Conservation (phyloP, 2,888 invertebrate species). For the Mongoloraphidia duomilia region DNA sequence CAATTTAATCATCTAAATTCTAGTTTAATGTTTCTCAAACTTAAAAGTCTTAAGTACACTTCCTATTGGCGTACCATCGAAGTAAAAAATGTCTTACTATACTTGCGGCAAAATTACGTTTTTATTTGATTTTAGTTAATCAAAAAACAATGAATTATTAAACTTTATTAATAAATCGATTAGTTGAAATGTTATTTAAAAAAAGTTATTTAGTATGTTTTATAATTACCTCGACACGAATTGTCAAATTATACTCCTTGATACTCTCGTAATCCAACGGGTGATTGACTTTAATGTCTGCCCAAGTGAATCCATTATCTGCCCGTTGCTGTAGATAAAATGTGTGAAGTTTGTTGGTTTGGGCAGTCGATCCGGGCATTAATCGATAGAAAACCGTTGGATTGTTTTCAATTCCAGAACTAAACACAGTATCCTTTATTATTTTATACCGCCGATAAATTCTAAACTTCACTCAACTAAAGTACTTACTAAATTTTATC, state of each 20-base stretch:
- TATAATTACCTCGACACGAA: slow-evolving; percentile 78
- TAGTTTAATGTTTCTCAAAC: no score
- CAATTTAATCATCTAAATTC: no score
- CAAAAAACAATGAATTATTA: no score
- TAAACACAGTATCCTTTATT: slow-evolving; percentile 27
- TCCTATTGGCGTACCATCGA: no score
- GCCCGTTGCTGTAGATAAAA: slow-evolving; percentile 90
- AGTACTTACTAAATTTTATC: slow-evolving; percentile 5
- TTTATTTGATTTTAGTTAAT: no score
- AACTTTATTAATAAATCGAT: no score
- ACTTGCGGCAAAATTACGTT: no score
- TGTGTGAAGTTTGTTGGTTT: slow-evolving; percentile 90
- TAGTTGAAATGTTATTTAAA: no score
- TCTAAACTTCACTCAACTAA: slow-evolving; percentile 14
- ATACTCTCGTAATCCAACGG: slow-evolving; percentile 89
- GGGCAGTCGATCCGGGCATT: slow-evolving; percentile 91
- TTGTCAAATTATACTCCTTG: slow-evolving; percentile 89
- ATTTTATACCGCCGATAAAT: background rate
- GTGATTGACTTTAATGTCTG: slow-evolving; percentile 91
- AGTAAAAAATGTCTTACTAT: no score
- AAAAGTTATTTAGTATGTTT: background rate
- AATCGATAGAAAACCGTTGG: slow-evolving; percentile 90
- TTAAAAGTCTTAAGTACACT: no score
- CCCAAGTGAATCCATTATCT: slow-evolving; percentile 88
- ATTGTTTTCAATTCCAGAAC: slow-evolving; percentile 92